Conservation (phyloP, 2,888 invertebrate species). For the Pterostichus madidus region DNA sequence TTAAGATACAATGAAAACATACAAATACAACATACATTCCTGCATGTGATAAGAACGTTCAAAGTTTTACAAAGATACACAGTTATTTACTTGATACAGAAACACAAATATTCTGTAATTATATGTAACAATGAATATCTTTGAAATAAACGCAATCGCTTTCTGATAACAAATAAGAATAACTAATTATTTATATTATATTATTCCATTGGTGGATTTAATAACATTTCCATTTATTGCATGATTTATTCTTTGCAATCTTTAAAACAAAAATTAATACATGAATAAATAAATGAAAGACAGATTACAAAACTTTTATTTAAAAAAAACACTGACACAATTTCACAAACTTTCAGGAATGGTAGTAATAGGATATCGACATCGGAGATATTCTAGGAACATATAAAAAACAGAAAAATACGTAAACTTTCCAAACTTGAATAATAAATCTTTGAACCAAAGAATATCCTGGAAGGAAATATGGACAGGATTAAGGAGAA, state of each 20-base stretch:
- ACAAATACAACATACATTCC: slow-evolving; percentile 15
- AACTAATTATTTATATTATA: slow-evolving; percentile 25
- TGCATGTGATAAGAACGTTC: slow-evolving; percentile 35
- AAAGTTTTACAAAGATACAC: slow-evolving; percentile 46
- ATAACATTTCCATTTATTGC: too few relatives aligned
- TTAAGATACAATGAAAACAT: slow-evolving; percentile 54
- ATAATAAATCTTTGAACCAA: neutral
- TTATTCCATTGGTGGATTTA: neutral
- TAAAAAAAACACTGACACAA: slow-evolving; percentile 1
- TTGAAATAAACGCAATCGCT: slow-evolving; percentile 33
- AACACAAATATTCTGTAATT: slow-evolving; percentile 30
- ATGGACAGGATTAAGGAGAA: neutral
- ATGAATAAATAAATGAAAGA: neutral
- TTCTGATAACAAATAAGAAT: slow-evolving; percentile 30
- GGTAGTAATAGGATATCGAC: slow-evolving; percentile 15
- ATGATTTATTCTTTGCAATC: neutral
- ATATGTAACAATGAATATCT: slow-evolving; percentile 31
- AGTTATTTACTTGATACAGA: slow-evolving; percentile 8
- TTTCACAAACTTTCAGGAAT: slow-evolving; percentile 1
- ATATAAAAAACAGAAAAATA: slow-evolving; percentile 15
- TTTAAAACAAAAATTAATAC: neutral
- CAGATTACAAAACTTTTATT: neutral
- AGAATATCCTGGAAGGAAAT: slow-evolving; percentile 21
- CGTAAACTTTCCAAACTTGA: neutral
- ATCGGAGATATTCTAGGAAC: slow-evolving; percentile 25